Evolutionary conservation across 1,140 invertebrate genomes (phyloP).

Genomic region (Bathynomus jamesi): DNA sequence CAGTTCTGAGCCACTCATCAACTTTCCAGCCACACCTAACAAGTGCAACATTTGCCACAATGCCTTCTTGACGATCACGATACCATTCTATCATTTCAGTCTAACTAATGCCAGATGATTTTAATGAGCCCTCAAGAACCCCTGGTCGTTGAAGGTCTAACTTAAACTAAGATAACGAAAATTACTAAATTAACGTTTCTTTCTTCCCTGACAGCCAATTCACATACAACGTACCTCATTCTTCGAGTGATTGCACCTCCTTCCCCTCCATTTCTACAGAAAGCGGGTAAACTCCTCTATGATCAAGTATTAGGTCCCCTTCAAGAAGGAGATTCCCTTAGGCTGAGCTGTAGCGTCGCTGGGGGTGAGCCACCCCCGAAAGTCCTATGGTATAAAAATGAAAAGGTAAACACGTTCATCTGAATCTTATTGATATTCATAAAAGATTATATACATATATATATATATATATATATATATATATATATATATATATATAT

Average conservation of each 20-base stretch:
- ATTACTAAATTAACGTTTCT: too few species aligned
- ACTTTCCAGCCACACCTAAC: too few species aligned
- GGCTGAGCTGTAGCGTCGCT: background rate
- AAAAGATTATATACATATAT: background rate
- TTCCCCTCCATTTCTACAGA: background rate
- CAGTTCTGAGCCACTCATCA: too few species aligned
- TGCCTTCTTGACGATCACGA: too few species aligned
- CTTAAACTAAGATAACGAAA: too few species aligned
- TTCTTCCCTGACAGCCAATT: too few species aligned
- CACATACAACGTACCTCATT: background rate
- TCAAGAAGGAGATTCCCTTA: background rate
- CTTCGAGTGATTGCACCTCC: background rate
- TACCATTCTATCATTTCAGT: too few species aligned
- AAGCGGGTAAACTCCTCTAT: background rate
- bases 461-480: conserved; percentile 5
- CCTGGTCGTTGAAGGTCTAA: too few species aligned
- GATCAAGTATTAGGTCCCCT: background rate
- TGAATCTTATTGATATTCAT: background rate
- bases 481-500: conserved; percentile 10
- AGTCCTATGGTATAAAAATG: background rate
- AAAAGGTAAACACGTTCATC: background rate
- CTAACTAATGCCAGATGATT: too few species aligned
- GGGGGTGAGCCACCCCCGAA: background rate
- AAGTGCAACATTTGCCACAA: too few species aligned
- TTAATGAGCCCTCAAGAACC: too few species aligned